Evolutionary conservation across 30 jellyfish, hydroid and myxozoan genomes (phyloP).

Genomic region (Hydra vulgaris): DNA sequence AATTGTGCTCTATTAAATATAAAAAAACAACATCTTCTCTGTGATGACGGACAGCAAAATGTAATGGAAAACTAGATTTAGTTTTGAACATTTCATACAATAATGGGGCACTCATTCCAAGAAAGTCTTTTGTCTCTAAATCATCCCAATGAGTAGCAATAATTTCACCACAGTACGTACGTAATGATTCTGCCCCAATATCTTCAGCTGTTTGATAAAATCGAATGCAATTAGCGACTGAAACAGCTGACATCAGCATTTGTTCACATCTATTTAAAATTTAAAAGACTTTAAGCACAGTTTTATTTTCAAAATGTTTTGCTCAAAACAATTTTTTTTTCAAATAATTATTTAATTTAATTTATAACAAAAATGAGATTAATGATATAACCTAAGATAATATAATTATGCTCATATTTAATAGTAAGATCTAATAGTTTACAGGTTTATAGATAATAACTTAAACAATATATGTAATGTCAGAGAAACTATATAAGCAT

Average conservation of each 20-base stretch:
- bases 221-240: constrained; percentile 84
- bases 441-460: no score
- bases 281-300: no score
- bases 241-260: constrained; percentile 87
- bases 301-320: constrained; percentile 1
- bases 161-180: constrained; percentile 66
- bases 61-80: constrained; percentile 64
- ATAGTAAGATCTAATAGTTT: no score
- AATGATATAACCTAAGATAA: no score
- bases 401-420: no score
- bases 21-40: constrained; percentile 93
- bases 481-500: no score
- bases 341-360: no score
- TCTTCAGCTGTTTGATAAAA: constrained; percentile 99
- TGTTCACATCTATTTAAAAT: constrained; percentile 60
- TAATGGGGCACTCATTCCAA: constrained; percentile 89
- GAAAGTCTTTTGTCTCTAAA: constrained; percentile 72
- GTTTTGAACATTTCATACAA: constrained; percentile 91
- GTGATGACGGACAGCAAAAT: constrained; percentile 72
- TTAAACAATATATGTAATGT: no score
- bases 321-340: no score
- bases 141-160: constrained; percentile 92
- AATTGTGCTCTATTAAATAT: constrained; percentile 74
- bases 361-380: no score
- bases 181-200: constrained; percentile 78